Evolutionary conservation across 2,888 invertebrate genomes (phyloP).

Genomic region (Eupithecia subumbrata): DNA sequence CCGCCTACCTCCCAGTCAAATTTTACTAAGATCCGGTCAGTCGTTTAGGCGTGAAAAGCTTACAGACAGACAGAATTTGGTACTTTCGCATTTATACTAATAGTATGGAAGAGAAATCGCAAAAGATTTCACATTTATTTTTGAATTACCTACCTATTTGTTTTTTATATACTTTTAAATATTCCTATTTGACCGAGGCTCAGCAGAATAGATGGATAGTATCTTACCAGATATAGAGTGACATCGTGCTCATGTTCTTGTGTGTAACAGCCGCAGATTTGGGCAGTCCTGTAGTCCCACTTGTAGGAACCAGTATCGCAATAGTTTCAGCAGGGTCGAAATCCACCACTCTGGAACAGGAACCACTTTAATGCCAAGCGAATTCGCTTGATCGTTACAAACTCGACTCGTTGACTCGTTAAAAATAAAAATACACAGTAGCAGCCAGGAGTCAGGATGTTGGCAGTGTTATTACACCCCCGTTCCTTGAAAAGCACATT

Average conservation of each 20-base stretch:
- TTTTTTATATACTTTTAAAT: neutral
- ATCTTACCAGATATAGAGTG: constrained; percentile 49
- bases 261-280: constrained; percentile 48
- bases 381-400: no score
- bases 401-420: no score
- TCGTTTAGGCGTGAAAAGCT: no score
- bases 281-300: constrained; percentile 52
- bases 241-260: constrained; percentile 33
- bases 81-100: no score
- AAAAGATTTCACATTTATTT: no score
- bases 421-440: neutral
- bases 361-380: neutral
- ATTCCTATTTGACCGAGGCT: neutral
- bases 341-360: constrained; percentile 49
- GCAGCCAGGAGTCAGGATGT: neutral
- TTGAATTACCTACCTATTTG: no score
- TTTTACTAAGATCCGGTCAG: no score
- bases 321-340: constrained; percentile 48
- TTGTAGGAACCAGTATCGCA: constrained; percentile 46
- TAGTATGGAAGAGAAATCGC: no score
- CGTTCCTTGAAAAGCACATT: no score
- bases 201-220: neutral
- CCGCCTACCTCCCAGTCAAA: no score
- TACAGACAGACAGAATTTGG: no score
- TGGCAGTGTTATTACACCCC: no score